Conservation (phyloP, 2,888 invertebrate genomes). For the Drosophila maculinotata region DNA sequence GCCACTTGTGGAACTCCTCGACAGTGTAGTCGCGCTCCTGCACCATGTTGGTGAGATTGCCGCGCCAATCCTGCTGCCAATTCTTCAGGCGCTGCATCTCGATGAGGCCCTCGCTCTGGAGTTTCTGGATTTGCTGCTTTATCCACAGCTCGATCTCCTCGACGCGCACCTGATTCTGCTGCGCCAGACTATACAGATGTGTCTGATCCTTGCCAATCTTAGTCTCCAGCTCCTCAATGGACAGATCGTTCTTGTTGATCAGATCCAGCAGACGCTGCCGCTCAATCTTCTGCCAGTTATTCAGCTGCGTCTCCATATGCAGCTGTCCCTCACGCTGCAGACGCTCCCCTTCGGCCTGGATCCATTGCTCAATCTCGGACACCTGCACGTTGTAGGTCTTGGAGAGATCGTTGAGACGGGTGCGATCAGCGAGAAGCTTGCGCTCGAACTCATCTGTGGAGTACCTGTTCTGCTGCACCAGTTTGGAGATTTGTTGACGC, state of each 20-base stretch:
- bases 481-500: conserved; percentile 72
- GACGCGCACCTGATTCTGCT: conserved; percentile 82
- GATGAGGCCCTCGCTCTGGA: conserved; percentile 79
- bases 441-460: conserved; percentile 82
- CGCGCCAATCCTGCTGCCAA: conserved; percentile 83
- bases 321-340: conserved; percentile 78
- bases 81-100: conserved; percentile 79
- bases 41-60: conserved; percentile 80
- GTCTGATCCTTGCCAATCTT: conserved; percentile 80
- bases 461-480: conserved; percentile 81
- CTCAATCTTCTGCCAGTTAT: conserved; percentile 83
- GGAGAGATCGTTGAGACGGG: conserved; percentile 77
- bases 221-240: conserved; percentile 80
- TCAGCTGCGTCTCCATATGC: conserved; percentile 78
- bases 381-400: conserved; percentile 82
- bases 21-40: conserved; percentile 82
- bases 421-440: conserved; percentile 77
- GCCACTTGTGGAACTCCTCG: conserved; percentile 83
- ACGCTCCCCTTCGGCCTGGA: conserved; percentile 82
- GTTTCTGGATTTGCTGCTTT: conserved; percentile 79
- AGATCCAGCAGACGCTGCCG: conserved; percentile 77
- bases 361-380: conserved; percentile 82
- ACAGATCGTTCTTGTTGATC: conserved; percentile 79
- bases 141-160: conserved; percentile 84
- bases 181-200: conserved; percentile 80